A percentile compares a stretch with the other conserved stretches of the same genome.
Conservation (phyloP, 2,113 vertebrate species). For the Corythornis vintsioides region DNA sequence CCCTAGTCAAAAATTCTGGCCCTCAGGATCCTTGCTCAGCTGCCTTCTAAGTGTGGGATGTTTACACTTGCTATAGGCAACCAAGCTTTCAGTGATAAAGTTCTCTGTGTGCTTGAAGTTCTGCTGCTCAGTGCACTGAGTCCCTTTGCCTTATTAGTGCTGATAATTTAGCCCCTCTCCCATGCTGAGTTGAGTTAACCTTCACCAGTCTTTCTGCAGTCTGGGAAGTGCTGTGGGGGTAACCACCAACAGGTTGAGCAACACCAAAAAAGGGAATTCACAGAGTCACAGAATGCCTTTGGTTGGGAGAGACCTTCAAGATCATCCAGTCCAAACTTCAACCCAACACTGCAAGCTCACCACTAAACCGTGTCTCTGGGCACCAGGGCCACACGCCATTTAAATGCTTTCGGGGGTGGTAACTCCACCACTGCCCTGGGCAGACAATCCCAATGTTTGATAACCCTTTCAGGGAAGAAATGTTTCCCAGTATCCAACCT, state of each 20-base stretch:
- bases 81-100: neutral
- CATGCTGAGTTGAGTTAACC: neutral
- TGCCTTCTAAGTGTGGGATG: neutral
- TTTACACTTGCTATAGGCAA: neutral
- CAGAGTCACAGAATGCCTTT: no score
- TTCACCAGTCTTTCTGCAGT: neutral
- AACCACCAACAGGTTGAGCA: accelerated
- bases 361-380: no score
- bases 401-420: no score
- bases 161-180: neutral
- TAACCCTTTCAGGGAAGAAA: no score
- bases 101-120: neutral
- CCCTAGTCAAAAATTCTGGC: neutral
- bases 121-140: neutral
- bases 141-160: neutral
- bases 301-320: no score
- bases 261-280: neutral
- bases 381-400: no score
- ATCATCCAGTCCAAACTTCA: no score
- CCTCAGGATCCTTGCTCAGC: neutral
- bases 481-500: no score
- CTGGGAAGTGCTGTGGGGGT: neutral
- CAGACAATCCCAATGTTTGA: no score
- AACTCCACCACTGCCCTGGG: no score
- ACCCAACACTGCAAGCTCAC: no score